Evolutionary conservation across 2,888 invertebrate genomes (phyloP).

Genomic region (Automeris io): DNA sequence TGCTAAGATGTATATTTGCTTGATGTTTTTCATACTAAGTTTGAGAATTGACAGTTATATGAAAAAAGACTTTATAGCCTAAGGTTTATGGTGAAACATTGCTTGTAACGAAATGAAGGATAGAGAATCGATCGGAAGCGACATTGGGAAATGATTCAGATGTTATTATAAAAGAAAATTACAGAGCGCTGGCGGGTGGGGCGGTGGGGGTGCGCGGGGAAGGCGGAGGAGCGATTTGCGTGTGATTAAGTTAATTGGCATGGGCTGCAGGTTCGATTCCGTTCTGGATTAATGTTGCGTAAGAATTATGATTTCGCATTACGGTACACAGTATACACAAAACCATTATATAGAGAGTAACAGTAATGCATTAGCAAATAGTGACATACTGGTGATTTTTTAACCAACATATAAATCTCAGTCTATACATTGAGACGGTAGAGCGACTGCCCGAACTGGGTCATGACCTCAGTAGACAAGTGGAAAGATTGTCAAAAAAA

Average conservation of each 20-base stretch:
- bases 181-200: no score
- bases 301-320: no score
- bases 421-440: no score
- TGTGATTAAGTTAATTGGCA: conserved; percentile 1
- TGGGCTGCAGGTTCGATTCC: not conserved
- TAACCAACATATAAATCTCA: no score
- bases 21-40: not conserved
- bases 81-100: not conserved
- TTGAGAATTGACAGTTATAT: not conserved
- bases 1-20: not conserved
- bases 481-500: no score
- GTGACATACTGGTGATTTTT: no score
- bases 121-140: not conserved
- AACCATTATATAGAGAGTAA: no score
- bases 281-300: not conserved
- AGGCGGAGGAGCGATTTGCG: not conserved
- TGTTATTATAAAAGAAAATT: conserved; percentile 3
- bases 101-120: not conserved
- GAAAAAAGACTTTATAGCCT: not conserved
- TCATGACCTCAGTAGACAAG: no score
- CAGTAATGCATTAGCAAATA: no score
- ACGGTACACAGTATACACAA: no score
- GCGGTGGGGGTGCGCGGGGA: not conserved
- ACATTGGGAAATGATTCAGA: conserved; percentile 3
- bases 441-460: no score